Evolutionary conservation across 2,888 invertebrate species (phyloP), one percentile per base, ranked within the genome.

Genomic region (Linnaemya tessellans): DNA sequence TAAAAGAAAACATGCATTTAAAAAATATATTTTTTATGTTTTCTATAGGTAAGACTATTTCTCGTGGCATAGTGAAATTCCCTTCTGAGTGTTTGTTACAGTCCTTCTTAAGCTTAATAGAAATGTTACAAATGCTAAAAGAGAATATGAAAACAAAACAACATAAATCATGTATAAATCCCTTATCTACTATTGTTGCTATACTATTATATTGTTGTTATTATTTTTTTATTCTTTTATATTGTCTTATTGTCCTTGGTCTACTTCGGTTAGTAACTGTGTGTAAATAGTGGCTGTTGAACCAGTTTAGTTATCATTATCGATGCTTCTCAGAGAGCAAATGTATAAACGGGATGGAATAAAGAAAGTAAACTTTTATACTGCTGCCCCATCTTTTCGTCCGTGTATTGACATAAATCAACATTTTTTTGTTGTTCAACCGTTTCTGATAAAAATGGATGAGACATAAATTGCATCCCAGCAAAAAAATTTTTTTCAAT

Each of bases 171-270:
- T 18, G n/a, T n/a, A 10, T 35, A 58, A 58, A 35, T 13, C 25
- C 13, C 7, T 7, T 25, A 46, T 20, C n/a, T 46, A 5, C 15
- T 46, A 20, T 10, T 49, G 18, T 20, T 60, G 9, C 7, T 18
- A 41, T 58, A n/a, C n/a, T n/a, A n/a, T n/a, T n/a, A n/a, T n/a
- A n/a, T n/a, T n/a, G n/a, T n/a, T n/a, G n/a, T n/a, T n/a, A n/a
- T n/a, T n/a, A n/a, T n/a, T n/a, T n/a, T n/a, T n/a, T 41, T 43
- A 7, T 56, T 10, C 10, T 1, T 43, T 13, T 15, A n/a, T 15
- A 46, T 35, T 35, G 8, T 38, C 10, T 38, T 46, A 20, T 41
- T 71, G 43, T 71, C 58, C 43, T 58, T 71, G 71, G 30, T 30
- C 15, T 56, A 58, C 25, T 58, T 35, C 20, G 4, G 18, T 3